Evolutionary conservation across 1,140 invertebrate genomes (phyloP), one percentile per base, ranked within the genome.

Genomic region (Dreissena rostriformis): DNA sequence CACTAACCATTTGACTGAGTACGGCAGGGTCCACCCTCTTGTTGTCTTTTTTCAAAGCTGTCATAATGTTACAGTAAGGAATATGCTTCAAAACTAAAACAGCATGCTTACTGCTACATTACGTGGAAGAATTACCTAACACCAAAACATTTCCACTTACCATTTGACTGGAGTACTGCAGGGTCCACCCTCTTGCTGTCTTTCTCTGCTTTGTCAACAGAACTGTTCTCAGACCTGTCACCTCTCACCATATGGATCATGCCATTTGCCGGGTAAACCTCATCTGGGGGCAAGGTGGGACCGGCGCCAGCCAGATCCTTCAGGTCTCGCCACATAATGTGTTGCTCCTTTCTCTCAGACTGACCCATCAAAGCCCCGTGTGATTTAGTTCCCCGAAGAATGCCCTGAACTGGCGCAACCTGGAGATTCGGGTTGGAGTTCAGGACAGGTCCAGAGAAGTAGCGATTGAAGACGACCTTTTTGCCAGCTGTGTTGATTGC

Each of bases 151-250:
- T 61, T 80, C 24, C 0, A 39, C 80, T 68, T 75, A 82, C 80
- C 80, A 67, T 61, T 11, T 28, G n/a, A 67, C 57, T 82, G 80
- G 4, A 82, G 80, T 29, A 74, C 28, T 28, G 57, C 15, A 19
- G 80, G 72, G 66, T 82, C 72, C 0, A 53, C n/a, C 29, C 57
- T n/a, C 24, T 74, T 67, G 28, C 57, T 57, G 66, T 72, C 75
- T 22, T 82, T 82, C 29, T 82, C 80, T 1, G 71, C 72, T 24
- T 73, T 74, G 68, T 81, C 79, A n/a, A 68, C 22, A 63, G 72
- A 73, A 57, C 71, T 82, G 65, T 75, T 82, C 22, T 55, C 53
- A 67, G 24, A 28, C 24, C 65, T 24, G 22, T 29, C 14, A 14
- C 61, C 57, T 39, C 49, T 65, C 4, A 65, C 57, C 17, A 29